These are phyloP conservation scores for Phalacrocorax brasilianus DNA, from an alignment of 2,113 vertebrate species.

Conservation along the genomic window DNA sequence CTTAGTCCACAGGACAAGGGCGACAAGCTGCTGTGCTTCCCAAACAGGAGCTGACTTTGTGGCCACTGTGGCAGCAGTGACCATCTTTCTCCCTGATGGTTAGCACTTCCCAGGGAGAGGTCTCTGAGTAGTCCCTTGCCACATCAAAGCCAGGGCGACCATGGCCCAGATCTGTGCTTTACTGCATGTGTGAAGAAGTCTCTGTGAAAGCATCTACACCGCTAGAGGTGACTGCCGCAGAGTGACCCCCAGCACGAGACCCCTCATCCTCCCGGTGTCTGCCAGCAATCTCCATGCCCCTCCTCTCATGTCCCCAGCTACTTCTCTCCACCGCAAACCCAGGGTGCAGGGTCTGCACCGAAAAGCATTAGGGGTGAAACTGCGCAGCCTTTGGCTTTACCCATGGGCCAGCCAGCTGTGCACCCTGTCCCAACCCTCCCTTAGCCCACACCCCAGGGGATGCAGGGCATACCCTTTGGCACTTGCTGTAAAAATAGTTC, in stretches of 20 bases:
- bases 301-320: background rate
- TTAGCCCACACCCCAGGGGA: background rate
- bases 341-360: background rate
- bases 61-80: background rate
- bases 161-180: background rate
- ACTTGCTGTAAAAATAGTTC: background rate
- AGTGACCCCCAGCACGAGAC: background rate
- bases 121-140: background rate
- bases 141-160: background rate
- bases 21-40: background rate
- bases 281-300: rapidly evolving
- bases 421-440: background rate
- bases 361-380: background rate
- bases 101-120: background rate
- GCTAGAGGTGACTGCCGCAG: background rate
- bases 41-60: background rate
- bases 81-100: background rate
- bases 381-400: rapidly evolving
- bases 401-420: no score
- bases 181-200: background rate
- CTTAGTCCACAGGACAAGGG: background rate
- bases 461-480: background rate
- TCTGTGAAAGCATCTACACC: background rate
- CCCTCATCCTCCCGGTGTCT: background rate
- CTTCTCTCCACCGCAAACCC: background rate